Percentiles rank a stretch among this genome's conserved stretches.
phyloP scores from a whole-genome alignment of 2,113 vertebrate genomes.

The Cyanocitta stelleri region DNA sequence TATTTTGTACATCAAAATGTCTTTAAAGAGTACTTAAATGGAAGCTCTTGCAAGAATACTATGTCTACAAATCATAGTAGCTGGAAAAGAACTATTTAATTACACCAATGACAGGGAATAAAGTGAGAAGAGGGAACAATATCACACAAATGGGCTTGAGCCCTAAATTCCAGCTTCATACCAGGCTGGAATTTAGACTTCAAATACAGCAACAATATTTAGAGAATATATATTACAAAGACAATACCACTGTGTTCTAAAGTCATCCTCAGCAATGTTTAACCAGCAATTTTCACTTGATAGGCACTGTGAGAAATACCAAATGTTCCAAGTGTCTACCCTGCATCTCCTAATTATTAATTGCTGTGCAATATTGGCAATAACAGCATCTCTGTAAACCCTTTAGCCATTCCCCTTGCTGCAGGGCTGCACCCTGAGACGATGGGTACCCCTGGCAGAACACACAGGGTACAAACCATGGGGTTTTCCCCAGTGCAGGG shows the following conservation, averaged over 20 bases:
- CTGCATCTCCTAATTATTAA: neutral
- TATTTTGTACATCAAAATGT: neutral
- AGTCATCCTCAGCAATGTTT: neutral
- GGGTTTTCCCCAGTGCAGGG: neutral
- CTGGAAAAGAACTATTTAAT: neutral
- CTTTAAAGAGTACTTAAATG: neutral
- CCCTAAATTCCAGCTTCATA: neutral
- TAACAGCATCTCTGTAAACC: neutral
- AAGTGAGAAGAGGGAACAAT: neutral
- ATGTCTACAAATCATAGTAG: neutral
- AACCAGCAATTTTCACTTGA: neutral
- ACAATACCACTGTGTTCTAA: neutral
- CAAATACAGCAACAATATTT: neutral
- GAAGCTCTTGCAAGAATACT: neutral
- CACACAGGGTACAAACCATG: fast-evolving
- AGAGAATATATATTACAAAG: neutral
- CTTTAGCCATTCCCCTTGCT: neutral
- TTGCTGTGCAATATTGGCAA: neutral
- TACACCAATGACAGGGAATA: neutral
- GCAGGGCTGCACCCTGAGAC: neutral
- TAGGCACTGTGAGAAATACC: neutral
- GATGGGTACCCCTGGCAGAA: neutral
- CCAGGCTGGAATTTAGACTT: neutral
- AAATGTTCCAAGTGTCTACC: neutral
- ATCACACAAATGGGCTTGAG: neutral